Evolutionary conservation across 2,797 vertebrate genomes (phyloP).

Genomic region (Nasua narica): DNA sequence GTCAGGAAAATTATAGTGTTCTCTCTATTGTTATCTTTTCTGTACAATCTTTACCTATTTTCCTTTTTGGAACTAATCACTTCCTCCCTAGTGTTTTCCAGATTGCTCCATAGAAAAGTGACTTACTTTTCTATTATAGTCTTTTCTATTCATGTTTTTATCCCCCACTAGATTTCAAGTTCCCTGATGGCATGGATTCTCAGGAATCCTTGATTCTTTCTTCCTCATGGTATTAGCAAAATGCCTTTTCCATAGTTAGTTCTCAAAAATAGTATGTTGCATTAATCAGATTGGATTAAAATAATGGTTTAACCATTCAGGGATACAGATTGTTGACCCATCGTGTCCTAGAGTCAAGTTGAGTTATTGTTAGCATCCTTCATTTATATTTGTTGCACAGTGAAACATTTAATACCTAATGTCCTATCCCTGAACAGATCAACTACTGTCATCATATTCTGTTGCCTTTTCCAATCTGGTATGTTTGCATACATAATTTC

Average conservation of each 20-base stretch:
- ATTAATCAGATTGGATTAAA: slow-evolving; percentile 6
- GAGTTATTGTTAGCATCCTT: background rate
- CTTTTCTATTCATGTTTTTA: slow-evolving; percentile 20
- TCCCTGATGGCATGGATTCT: slow-evolving; percentile 18
- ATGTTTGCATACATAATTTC: background rate
- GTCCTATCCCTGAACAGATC: background rate
- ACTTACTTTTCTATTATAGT: background rate
- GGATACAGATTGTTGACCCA: background rate
- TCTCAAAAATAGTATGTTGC: background rate
- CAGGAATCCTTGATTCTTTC: background rate
- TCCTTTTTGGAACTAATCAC: background rate
- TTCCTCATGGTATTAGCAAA: slow-evolving; percentile 3
- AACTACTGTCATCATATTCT: background rate
- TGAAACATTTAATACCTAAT: background rate
- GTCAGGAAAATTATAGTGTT: background rate
- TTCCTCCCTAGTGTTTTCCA: background rate
- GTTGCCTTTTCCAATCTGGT: background rate
- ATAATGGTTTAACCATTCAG: background rate
- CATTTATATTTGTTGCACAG: background rate
- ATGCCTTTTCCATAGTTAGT: background rate
- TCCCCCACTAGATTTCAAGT: background rate
- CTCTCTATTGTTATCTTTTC: background rate
- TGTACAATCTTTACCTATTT: background rate
- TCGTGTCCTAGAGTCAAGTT: background rate
- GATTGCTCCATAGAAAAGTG: background rate